These are phyloP conservation scores for Sebastes goodei DNA, from an alignment of 2,797 vertebrate species.

Conservation along the genomic window DNA sequence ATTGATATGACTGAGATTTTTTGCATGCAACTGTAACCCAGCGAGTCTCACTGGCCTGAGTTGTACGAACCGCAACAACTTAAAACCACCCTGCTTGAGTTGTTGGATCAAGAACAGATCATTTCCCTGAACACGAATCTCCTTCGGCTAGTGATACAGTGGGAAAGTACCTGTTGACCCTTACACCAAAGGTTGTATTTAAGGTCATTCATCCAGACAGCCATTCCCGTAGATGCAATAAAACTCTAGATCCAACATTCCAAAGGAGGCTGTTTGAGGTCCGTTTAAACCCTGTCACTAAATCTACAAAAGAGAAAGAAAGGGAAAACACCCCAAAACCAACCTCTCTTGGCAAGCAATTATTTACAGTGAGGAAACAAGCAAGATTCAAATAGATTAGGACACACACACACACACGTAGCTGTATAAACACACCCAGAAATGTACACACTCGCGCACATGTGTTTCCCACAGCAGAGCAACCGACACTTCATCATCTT, in stretches of 20 bases:
- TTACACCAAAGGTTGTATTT: conserved; percentile 16
- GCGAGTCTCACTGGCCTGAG: not conserved
- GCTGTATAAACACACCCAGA: conserved; percentile 1
- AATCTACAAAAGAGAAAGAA: conserved; percentile 30
- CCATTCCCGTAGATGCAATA: conserved; percentile 56
- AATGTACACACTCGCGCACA: conserved; percentile 3
- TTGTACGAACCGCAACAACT: not conserved
- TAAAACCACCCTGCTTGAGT: not conserved
- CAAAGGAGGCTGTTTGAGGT: conserved; percentile 53
- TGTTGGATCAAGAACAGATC: not conserved
- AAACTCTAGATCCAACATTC: conserved; percentile 51
- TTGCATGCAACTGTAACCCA: not conserved
- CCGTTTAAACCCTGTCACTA: conserved; percentile 51
- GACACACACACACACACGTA: conserved; percentile 4
- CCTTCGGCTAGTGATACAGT: not conserved
- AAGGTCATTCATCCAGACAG: conserved; percentile 33
- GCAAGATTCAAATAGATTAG: conserved; percentile 27
- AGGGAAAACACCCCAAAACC: conserved; percentile 45
- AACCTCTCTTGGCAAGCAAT: conserved; percentile 26
- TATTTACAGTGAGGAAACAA: conserved; percentile 42
- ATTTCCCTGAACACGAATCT: not conserved
- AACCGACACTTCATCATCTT: conserved; percentile 74
- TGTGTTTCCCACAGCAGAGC: conserved; percentile 35
- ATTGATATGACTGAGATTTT: not conserved
- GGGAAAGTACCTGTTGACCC: conserved; percentile 56